Evolutionary conservation across 1,140 invertebrate species (phyloP), one percentile per base, ranked within the genome.

Genomic region (Drosophila pachea): DNA sequence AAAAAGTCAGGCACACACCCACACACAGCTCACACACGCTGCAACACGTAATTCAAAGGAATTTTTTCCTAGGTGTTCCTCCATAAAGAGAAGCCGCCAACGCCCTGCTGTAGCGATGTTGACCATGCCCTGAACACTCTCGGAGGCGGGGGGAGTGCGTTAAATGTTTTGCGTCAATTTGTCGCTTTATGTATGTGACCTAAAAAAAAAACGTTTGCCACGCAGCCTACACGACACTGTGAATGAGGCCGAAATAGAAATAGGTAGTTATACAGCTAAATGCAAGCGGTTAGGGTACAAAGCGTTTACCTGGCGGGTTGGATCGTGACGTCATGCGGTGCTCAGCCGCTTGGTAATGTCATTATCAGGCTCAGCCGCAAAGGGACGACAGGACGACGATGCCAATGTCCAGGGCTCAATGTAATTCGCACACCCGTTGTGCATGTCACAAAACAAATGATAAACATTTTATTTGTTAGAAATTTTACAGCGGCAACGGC

Each of bases 111-210:
- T 31, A 12, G 35, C 36, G 49, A 53, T 68, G 69, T 73, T 76
- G 75, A 78, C 78, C 74, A 73, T 63, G 61, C 66, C 52, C 48
- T 64, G 47, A 16, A 14, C 40, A 43, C 45, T 11, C 60, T 5
- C 11, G 32, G 5, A 22, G 45, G 31, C 38, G 36, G 42, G 56
- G 59, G 36, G 55, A 54, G 64, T 65, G 78, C 74, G 78, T 84
- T 83, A 84, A 86, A 84, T 86, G 76, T 84, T 84, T 79, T 84
- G 81, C 81, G 74, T 81, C 81, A 84, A 84, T 84, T 86, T 86
- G 81, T 77, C 76, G 81, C 79, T 75, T 76, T 73, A 73, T 76
- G 61, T 73, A 60, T 69, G 65, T 53, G 73, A 73, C 65, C 70
- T 69, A 65, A 60, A 68, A 63, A 66, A 45, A 45, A 16, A 45